Conservation (phyloP, 2,888 invertebrate species). For the Harpagoxenus sublaevis region DNA sequence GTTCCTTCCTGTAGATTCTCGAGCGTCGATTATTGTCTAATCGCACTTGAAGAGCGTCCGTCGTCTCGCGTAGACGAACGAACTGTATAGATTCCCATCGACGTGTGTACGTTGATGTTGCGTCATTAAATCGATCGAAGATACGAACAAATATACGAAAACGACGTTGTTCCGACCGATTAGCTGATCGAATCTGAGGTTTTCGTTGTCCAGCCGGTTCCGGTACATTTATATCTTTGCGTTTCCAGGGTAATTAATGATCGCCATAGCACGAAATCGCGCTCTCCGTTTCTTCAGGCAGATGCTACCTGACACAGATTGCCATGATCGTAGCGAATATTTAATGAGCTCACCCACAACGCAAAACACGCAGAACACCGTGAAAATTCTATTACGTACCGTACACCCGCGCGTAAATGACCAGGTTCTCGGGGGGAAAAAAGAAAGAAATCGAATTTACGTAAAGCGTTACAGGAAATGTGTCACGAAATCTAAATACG, state of each 20-base stretch:
- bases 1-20: not conserved
- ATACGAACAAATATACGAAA: conserved; percentile 6
- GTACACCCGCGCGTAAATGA: conserved; percentile 48
- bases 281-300: not conserved
- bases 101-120: not conserved
- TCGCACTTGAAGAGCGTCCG: not conserved
- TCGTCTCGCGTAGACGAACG: not conserved
- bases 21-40: not conserved
- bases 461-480: conserved; percentile 57
- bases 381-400: conserved; percentile 31
- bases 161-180: not conserved
- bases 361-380: not conserved
- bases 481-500: conserved; percentile 62
- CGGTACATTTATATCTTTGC: not conserved
- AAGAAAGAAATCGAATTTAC: conserved; percentile 55
- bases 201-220: conserved; percentile 19
- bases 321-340: conserved; percentile 63
- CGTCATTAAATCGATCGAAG: conserved; percentile 11
- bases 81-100: not conserved
- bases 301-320: conserved; percentile 48
- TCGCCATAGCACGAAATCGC: conserved; percentile 17
- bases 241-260: not conserved
- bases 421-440: conserved; percentile 53
- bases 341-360: conserved; percentile 53
- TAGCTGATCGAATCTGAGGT: not conserved